These are phyloP conservation scores for Mactromeris polynyma DNA, from an alignment of 2,888 invertebrate species.

Conservation along the genomic window DNA sequence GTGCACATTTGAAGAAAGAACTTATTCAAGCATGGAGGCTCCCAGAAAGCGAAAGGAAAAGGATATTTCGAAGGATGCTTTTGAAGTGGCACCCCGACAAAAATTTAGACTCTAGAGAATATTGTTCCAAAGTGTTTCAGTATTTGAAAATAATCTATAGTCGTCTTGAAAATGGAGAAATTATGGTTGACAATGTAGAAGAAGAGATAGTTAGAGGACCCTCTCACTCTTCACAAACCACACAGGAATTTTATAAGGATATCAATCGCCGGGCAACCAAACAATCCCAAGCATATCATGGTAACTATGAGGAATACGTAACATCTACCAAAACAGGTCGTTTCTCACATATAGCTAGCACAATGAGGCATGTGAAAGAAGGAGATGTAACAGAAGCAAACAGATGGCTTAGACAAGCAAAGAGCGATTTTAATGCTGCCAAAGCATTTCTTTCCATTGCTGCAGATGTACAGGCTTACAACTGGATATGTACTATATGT, in stretches of 20 bases:
- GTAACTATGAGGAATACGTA: slow-evolving; percentile 39
- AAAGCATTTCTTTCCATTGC: slow-evolving; percentile 25
- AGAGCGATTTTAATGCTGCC: slow-evolving; percentile 61
- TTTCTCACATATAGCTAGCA: slow-evolving; percentile 21
- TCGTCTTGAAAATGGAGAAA: slow-evolving; percentile 55
- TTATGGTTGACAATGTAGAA: background rate
- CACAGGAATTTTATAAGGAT: slow-evolving; percentile 13
- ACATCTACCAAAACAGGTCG: slow-evolving; percentile 17
- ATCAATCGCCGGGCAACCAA: slow-evolving; percentile 22
- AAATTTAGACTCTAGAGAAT: slow-evolving; percentile 58
- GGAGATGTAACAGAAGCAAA: slow-evolving; percentile 49
- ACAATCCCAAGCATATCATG: slow-evolving; percentile 36
- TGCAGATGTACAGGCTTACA: slow-evolving; percentile 52
- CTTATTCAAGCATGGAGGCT: slow-evolving; percentile 49
- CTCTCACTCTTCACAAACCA: slow-evolving; percentile 4
- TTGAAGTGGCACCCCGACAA: slow-evolving; percentile 71
- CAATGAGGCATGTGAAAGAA: background rate
- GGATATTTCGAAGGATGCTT: slow-evolving; percentile 58
- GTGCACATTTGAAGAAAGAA: slow-evolving; percentile 24
- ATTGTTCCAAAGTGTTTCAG: slow-evolving; percentile 59
- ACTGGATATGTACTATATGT: slow-evolving; percentile 73
- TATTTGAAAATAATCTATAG: slow-evolving; percentile 58
- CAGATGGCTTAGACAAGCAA: slow-evolving; percentile 69
- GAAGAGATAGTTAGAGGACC: slow-evolving; percentile 22
- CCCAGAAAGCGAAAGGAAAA: slow-evolving; percentile 49